Conservation (phyloP, 2,888 invertebrate genomes). For the Cantharis rufa region DNA sequence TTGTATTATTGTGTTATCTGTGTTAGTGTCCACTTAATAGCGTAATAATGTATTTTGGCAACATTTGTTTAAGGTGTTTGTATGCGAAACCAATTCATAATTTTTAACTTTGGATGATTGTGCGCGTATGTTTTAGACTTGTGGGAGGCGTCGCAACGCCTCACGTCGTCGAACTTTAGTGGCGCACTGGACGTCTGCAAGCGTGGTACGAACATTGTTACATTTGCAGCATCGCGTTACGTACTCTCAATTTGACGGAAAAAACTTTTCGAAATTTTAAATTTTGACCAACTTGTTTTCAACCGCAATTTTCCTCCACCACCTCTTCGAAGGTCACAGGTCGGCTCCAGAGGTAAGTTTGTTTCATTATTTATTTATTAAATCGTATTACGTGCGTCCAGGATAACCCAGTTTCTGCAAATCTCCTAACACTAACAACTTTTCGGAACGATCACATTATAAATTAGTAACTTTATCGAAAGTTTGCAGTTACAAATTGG, state of each 20-base stretch:
- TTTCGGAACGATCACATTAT: background rate
- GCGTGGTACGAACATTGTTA: constrained; percentile 5
- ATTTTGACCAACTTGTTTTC: background rate
- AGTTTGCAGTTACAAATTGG: background rate
- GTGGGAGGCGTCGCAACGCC: constrained; percentile 13
- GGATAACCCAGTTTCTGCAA: background rate
- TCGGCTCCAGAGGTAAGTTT: background rate
- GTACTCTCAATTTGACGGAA: background rate
- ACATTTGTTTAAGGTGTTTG: constrained; percentile 1
- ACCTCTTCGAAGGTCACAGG: background rate
- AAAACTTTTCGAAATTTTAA: background rate
- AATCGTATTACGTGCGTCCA: background rate
- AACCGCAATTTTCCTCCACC: background rate
- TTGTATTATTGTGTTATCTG: background rate
- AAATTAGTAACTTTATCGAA: background rate
- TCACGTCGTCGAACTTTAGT: constrained; percentile 18
- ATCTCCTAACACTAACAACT: background rate
- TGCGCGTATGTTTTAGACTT: constrained; percentile 17
- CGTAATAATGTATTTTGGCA: background rate
- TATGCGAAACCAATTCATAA: constrained; percentile 4
- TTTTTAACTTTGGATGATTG: constrained; percentile 8
- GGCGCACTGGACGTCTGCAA: constrained; percentile 15
- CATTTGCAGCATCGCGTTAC: background rate
- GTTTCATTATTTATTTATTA: background rate
- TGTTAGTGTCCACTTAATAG: background rate